These are phyloP conservation scores for Malurus splendens DNA, from an alignment of 2,797 vertebrate species.

Conservation along the genomic window DNA sequence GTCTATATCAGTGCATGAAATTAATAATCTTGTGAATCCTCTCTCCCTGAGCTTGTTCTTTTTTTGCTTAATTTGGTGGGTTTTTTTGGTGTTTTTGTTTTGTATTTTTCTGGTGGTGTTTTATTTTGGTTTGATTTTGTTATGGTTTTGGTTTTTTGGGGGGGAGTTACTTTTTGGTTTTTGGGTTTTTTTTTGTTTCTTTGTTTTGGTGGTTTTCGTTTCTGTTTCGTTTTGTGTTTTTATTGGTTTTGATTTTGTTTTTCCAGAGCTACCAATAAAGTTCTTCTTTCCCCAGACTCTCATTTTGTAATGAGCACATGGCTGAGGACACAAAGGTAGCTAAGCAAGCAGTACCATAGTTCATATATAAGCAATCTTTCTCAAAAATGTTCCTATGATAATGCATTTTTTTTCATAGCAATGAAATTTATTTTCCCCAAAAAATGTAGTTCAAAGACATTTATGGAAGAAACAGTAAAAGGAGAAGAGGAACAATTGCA, in stretches of 20 bases:
- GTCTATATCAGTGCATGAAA: neutral
- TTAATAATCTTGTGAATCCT: neutral
- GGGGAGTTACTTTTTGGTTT: neutral
- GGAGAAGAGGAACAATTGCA: neutral
- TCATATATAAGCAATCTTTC: neutral
- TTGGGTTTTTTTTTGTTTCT: neutral
- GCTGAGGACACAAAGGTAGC: neutral
- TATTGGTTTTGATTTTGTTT: neutral
- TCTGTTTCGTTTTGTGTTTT: neutral
- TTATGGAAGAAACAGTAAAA: neutral
- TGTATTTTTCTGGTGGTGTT: neutral
- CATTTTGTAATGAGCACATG: neutral
- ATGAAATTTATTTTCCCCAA: neutral
- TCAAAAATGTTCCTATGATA: too few species aligned
- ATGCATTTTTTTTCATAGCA: neutral
- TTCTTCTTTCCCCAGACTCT: neutral
- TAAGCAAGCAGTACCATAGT: neutral
- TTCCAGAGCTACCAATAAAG: neutral
- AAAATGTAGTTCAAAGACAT: neutral
- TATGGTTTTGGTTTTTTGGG: neutral
- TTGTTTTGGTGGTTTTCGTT: neutral
- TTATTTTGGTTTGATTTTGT: neutral
- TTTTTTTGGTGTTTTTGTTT: neutral
- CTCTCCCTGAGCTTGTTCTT: neutral
- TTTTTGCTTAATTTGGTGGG: fast-evolving